Conservation (phyloP, 2,888 invertebrate species). For the Drosophila mettleri region DNA sequence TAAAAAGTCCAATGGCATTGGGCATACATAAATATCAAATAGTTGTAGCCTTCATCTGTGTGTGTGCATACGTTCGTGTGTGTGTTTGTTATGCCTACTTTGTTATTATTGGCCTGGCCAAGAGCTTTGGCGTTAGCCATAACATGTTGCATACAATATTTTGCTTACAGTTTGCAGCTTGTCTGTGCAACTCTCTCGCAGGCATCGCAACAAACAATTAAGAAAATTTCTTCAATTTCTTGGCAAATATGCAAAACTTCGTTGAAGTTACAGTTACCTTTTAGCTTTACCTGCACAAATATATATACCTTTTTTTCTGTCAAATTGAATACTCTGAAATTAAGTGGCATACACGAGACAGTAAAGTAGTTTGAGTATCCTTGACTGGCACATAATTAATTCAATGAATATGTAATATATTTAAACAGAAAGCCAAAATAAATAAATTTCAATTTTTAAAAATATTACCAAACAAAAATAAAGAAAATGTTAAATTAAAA, state of each 20-base stretch:
- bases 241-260: slow-evolving; percentile 68
- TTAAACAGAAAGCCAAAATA: too few species aligned
- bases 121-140: slow-evolving; percentile 41
- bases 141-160: slow-evolving; percentile 45
- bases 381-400: too few species aligned
- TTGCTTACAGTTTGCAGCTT: slow-evolving; percentile 20
- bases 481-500: too few species aligned
- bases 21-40: slow-evolving; percentile 46
- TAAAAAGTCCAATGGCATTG: slow-evolving; percentile 54
- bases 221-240: slow-evolving; percentile 70
- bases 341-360: neutral
- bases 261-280: slow-evolving; percentile 21
- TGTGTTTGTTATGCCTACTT: slow-evolving; percentile 37
- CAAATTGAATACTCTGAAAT: neutral
- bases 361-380: too few species aligned
- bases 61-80: slow-evolving; percentile 13
- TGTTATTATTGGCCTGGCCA: slow-evolving; percentile 71
- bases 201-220: slow-evolving; percentile 60
- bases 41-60: slow-evolving; percentile 46
- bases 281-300: slow-evolving; percentile 6
- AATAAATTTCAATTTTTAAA: too few species aligned
- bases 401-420: too few species aligned
- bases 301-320: slow-evolving; percentile 4
- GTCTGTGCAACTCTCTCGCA: neutral
- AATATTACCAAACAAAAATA: too few species aligned